Evolutionary conservation across 2,888 invertebrate genomes (phyloP).

Genomic region (Drosophila suboccidentalis): DNA sequence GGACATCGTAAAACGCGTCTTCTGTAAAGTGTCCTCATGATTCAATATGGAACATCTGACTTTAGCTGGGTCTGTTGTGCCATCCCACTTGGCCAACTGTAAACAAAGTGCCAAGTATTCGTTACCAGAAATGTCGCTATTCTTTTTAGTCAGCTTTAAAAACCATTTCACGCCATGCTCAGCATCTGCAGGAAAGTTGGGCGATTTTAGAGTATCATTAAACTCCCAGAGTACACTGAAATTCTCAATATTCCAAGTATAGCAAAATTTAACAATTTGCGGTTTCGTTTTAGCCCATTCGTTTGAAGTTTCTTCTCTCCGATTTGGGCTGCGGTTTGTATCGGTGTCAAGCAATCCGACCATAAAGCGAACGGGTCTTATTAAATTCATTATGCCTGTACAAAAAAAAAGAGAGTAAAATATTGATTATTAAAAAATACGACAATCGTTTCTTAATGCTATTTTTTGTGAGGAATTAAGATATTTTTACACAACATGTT

Average conservation of each 20-base stretch:
- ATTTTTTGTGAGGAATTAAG: too few relatives aligned
- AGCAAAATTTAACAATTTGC: conserved; percentile 4
- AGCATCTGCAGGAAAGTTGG: not conserved
- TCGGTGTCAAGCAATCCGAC: not conserved
- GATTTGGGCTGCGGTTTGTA: not conserved
- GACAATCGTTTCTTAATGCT: too few relatives aligned
- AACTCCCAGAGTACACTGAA: not conserved
- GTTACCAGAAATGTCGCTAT: not conserved
- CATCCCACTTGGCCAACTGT: not conserved
- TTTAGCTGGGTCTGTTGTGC: not conserved
- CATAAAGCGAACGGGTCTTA: not conserved
- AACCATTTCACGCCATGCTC: not conserved
- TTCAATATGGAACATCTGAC: not conserved
- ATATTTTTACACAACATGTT: too few relatives aligned
- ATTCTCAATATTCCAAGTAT: conserved; percentile 5
- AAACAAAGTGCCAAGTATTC: not conserved
- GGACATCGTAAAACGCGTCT: not conserved
- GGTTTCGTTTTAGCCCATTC: not conserved
- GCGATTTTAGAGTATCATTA: not conserved
- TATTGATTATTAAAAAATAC: not conserved
- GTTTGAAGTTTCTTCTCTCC: not conserved
- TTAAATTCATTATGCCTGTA: not conserved
- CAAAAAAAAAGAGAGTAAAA: too few relatives aligned
- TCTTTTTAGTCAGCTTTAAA: not conserved
- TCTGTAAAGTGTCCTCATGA: conserved; percentile 1